Evolutionary conservation across 1,140 invertebrate genomes (phyloP).

Genomic region (Ruditapes philippinarum): DNA sequence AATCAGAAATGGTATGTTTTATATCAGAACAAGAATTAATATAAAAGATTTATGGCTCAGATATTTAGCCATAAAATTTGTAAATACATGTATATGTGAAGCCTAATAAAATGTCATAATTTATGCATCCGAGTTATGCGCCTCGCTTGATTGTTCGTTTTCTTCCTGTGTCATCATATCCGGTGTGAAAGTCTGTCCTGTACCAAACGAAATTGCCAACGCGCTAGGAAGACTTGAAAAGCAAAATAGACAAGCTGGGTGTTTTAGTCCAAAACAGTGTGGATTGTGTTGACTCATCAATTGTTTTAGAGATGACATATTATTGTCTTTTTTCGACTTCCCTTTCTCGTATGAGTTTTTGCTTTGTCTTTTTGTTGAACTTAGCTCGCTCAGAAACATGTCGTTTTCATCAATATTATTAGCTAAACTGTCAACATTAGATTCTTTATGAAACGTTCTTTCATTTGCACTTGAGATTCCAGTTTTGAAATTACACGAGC

Average conservation of each 20-base stretch:
- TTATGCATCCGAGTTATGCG: no score
- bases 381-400: background rate
- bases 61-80: no score
- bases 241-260: background rate
- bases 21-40: no score
- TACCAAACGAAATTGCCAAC: background rate
- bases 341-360: no score
- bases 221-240: background rate
- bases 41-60: no score
- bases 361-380: background rate
- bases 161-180: no score
- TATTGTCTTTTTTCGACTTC: background rate
- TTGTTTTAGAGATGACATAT: background rate
- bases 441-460: background rate
- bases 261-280: background rate
- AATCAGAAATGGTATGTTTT: no score
- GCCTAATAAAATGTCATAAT: no score
- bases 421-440: background rate
- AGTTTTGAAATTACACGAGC: background rate
- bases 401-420: background rate
- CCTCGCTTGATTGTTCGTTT: no score
- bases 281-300: background rate
- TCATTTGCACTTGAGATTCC: background rate
- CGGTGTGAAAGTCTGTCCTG: background rate
- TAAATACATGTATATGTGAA: no score